These are phyloP conservation scores for Momotus momota DNA, from an alignment of 2,797 vertebrate genomes.

Conservation along the genomic window DNA sequence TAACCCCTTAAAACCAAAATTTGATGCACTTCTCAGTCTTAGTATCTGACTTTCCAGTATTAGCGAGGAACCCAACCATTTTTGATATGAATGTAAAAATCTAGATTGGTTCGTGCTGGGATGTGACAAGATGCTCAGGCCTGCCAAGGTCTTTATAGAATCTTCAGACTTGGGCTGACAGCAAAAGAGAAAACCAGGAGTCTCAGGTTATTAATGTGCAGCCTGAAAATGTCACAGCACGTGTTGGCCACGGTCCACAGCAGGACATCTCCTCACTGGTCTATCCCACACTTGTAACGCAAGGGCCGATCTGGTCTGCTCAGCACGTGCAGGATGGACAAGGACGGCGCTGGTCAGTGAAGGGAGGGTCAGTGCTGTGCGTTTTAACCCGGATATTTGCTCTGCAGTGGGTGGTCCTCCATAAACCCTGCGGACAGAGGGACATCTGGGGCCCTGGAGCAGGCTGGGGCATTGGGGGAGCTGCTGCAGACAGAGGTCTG, in stretches of 20 bases:
- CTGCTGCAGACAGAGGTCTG: accelerated
- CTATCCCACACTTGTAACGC: accelerated
- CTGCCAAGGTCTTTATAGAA: neutral
- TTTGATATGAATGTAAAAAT: neutral
- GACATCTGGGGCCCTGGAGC: neutral
- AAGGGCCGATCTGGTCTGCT: accelerated
- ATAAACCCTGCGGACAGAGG: accelerated
- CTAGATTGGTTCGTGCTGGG: neutral
- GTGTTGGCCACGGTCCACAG: neutral
- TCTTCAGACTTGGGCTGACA: neutral
- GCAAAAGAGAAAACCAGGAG: neutral
- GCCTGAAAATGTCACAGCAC: neutral
- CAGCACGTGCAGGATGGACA: neutral
- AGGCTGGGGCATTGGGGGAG: neutral
- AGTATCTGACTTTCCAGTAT: neutral
- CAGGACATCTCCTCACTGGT: neutral
- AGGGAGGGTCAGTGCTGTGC: neutral
- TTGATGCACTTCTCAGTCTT: neutral
- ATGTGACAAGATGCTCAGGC: neutral
- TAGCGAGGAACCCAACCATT: neutral
- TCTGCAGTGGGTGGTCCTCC: neutral
- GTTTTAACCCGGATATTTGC: neutral
- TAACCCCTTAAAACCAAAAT: neutral
- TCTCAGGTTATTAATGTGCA: neutral
- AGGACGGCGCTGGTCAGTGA: neutral